Evolutionary conservation across 2,797 vertebrate genomes (phyloP).

Genomic region (Aratinga solstitialis): DNA sequence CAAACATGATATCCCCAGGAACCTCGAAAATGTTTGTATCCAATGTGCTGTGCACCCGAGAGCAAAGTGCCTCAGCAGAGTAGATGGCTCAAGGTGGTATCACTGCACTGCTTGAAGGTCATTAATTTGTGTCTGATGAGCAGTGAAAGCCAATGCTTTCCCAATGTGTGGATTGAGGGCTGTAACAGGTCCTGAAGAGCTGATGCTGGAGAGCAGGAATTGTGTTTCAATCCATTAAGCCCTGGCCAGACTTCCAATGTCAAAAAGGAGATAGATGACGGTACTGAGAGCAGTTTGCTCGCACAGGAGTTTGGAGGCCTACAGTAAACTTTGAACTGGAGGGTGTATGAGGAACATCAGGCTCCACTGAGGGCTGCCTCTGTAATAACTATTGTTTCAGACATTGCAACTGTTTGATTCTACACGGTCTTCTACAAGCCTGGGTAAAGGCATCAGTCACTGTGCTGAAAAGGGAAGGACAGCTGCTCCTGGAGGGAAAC

Average conservation of each 20-base stretch:
- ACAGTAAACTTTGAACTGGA: neutral
- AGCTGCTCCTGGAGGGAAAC: neutral
- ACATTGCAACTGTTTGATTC: neutral
- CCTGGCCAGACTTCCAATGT: constrained; percentile 66
- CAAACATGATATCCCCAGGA: constrained; percentile 37
- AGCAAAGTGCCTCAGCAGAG: neutral
- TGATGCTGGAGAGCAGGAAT: constrained; percentile 62
- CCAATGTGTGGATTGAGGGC: constrained; percentile 56
- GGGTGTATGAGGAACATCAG: neutral
- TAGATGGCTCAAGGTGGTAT: constrained; percentile 8
- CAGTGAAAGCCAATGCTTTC: constrained; percentile 70
- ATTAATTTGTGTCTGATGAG: constrained; percentile 56
- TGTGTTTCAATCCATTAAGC: constrained; percentile 71
- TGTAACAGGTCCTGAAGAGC: constrained; percentile 64
- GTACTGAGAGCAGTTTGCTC: constrained; percentile 27
- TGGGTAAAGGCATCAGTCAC: neutral
- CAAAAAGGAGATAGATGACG: constrained; percentile 64
- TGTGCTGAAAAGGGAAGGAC: neutral
- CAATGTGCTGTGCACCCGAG: constrained; percentile 6
- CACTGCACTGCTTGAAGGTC: constrained; percentile 60
- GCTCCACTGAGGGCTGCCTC: neutral
- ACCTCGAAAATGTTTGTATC: constrained; percentile 33
- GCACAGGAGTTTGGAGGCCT: neutral
- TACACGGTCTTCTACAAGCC: neutral
- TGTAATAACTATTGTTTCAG: neutral